Evolutionary conservation across 2,888 invertebrate genomes (phyloP).

Genomic region (Agrotis puta): DNA sequence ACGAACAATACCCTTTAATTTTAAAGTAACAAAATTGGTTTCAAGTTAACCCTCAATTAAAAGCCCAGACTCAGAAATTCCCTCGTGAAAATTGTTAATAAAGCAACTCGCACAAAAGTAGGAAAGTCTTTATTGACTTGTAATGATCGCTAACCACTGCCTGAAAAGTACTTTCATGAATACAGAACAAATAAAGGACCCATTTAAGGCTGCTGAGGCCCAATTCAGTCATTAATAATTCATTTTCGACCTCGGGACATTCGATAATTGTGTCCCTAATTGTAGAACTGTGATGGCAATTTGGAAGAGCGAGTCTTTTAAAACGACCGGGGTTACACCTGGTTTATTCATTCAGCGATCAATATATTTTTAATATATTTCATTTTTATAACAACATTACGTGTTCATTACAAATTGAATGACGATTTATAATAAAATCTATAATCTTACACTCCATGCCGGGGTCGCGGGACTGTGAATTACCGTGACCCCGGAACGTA

Average conservation of each 20-base stretch:
- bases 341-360: constrained; percentile 4
- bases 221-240: constrained; percentile 65
- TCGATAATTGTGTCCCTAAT: constrained; percentile 58
- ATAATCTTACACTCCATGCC: no score
- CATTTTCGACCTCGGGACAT: constrained; percentile 59
- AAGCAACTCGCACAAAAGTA: constrained; percentile 59
- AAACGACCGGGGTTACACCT: not conserved
- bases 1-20: constrained; percentile 36
- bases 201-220: constrained; percentile 44
- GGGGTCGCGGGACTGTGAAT: no score
- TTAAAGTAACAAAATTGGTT: constrained; percentile 37
- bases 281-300: constrained; percentile 35
- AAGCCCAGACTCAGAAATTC: constrained; percentile 41
- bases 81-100: constrained; percentile 51
- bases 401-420: not conserved
- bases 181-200: constrained; percentile 63
- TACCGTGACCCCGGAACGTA: no score
- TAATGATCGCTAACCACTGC: constrained; percentile 55
- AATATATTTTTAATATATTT: not conserved
- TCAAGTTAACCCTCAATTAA: constrained; percentile 58
- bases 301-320: constrained; percentile 16
- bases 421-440: not conserved
- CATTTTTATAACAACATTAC: not conserved
- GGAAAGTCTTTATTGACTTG: constrained; percentile 64
- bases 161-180: constrained; percentile 63